Evolutionary conservation across 2,797 vertebrate genomes (phyloP).

Genomic region (Tenualosa ilisha): DNA sequence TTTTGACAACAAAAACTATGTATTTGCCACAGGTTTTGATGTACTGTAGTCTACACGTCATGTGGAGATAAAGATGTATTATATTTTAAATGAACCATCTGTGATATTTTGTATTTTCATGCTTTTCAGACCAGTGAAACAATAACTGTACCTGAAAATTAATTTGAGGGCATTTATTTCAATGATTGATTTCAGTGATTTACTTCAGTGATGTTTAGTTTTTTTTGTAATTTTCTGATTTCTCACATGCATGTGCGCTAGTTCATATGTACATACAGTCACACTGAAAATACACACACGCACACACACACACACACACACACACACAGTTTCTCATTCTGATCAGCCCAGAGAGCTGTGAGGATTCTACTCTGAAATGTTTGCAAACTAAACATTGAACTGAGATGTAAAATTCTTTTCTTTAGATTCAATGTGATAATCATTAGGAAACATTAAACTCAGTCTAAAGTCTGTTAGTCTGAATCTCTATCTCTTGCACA

Average conservation of each 20-base stretch:
- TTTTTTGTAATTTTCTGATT: constrained; percentile 53
- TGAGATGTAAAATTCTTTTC: constrained; percentile 57
- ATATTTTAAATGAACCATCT: constrained; percentile 37
- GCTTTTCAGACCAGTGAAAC: constrained; percentile 40
- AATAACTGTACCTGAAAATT: constrained; percentile 47
- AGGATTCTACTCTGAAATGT: neutral
- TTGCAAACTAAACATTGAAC: constrained; percentile 40
- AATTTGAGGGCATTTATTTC: constrained; percentile 70
- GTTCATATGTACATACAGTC: neutral
- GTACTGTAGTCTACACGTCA: constrained; percentile 22
- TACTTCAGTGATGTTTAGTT: constrained; percentile 62
- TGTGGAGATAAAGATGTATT: constrained; percentile 47
- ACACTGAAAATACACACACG: too few species aligned
- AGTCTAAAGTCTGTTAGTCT: constrained; percentile 3
- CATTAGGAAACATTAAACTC: constrained; percentile 1
- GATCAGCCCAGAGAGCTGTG: neutral
- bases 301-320: too few species aligned
- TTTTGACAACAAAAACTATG: neutral
- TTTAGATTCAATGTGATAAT: constrained; percentile 47
- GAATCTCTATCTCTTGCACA: neutral
- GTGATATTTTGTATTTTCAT: constrained; percentile 51
- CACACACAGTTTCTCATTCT: neutral
- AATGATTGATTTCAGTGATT: constrained; percentile 42
- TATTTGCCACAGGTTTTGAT: neutral
- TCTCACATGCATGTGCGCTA: neutral